A percentile compares a stretch with the other conserved stretches of the same genome.
Evolutionary conservation across 2,888 invertebrate species (phyloP).

Genomic region (Ophonus ardosiacus): DNA sequence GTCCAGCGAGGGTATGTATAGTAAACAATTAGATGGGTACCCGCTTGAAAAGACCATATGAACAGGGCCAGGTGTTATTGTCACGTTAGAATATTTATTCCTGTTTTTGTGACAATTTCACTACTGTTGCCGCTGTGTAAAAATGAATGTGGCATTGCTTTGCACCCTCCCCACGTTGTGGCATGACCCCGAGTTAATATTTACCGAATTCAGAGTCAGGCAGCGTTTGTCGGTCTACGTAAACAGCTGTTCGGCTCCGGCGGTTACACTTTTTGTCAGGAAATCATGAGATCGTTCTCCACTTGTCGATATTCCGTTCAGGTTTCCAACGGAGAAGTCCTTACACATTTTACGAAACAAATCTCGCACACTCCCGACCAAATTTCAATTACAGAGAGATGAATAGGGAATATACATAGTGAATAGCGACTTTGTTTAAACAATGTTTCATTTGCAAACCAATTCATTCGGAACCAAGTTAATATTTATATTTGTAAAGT

Average conservation of each 20-base stretch:
- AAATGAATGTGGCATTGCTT: not conserved
- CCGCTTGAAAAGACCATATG: no score
- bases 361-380: not conserved
- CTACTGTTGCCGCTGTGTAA: not conserved
- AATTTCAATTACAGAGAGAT: conserved; percentile 27
- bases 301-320: not conserved
- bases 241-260: conserved; percentile 23
- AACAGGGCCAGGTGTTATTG: no score
- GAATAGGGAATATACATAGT: not conserved
- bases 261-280: conserved; percentile 44
- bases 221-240: conserved; percentile 17
- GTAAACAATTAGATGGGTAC: no score
- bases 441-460: not conserved
- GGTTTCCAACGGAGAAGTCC: conserved; percentile 3
- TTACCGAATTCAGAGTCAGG: conserved; percentile 14
- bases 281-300: conserved; percentile 45
- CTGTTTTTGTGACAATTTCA: not conserved
- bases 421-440: not conserved
- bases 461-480: not conserved
- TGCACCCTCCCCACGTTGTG: not conserved
- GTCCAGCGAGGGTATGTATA: no score
- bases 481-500: not conserved
- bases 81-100: not conserved
- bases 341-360: conserved; percentile 47
- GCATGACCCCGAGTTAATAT: conserved; percentile 2